Conservation (phyloP, 2,888 invertebrate species). For the Kryphioiulus occultus region DNA sequence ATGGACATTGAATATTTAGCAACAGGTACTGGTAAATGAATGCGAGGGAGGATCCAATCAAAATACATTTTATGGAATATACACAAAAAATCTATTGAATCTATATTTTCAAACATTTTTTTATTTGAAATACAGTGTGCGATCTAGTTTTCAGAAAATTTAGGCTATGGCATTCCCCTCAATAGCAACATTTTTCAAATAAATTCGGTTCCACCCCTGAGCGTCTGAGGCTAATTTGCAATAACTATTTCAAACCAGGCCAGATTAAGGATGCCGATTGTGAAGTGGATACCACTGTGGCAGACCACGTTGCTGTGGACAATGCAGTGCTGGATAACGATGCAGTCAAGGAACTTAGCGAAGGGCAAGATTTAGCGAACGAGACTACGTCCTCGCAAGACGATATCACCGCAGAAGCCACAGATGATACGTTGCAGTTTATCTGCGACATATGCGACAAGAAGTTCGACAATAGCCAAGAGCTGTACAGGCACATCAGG, state of each 20-base stretch:
- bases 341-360: not conserved
- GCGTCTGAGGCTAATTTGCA: no score
- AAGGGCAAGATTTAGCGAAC: not conserved
- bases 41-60: not conserved
- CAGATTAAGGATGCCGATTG: not conserved
- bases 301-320: no score
- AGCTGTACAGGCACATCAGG: slow-evolving; percentile 66
- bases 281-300: not conserved
- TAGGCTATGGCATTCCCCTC: no score
- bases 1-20: not conserved
- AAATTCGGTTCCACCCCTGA: no score
- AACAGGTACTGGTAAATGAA: not conserved
- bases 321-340: not conserved
- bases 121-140: no score
- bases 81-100: no score
- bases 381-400: not conserved
- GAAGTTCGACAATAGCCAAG: slow-evolving; percentile 61
- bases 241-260: not conserved
- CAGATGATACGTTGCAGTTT: slow-evolving; percentile 46
- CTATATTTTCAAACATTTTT: no score
- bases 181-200: no score
- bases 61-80: no score
- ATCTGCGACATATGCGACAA: slow-evolving; percentile 62
- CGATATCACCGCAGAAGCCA: not conserved
- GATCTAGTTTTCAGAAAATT: no score